Percentiles rank a stretch among this genome's conserved stretches.
These are phyloP conservation scores for Ancistrus triradiatus DNA, from an alignment of 2,113 vertebrate genomes.

Conservation along the genomic window DNA sequence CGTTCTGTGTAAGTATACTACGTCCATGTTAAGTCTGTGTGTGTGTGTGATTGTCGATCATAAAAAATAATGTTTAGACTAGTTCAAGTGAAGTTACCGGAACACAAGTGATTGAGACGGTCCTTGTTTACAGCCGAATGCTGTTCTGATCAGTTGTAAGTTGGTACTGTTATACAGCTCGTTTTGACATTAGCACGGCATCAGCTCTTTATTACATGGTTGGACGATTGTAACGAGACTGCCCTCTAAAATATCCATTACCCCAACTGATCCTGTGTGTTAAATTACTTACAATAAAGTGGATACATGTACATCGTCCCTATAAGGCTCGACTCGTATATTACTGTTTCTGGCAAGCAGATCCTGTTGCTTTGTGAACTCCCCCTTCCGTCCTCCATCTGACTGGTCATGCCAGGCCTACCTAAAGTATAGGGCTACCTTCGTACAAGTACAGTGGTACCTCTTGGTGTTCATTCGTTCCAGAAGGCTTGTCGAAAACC, in stretches of 20 bases:
- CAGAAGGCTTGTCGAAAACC: too few species aligned
- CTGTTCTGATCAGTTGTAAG: background rate
- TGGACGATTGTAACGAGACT: background rate
- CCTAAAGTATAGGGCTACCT: too few species aligned
- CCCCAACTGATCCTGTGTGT: background rate
- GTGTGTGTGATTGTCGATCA: background rate
- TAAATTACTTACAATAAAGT: conserved; percentile 34
- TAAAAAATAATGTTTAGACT: conserved; percentile 3
- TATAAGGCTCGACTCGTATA: too few species aligned
- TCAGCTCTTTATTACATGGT: too few species aligned
- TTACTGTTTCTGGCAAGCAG: too few species aligned
- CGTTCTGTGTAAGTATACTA: background rate
- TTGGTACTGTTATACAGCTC: too few species aligned
- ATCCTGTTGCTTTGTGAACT: too few species aligned
- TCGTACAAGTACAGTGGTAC: too few species aligned
- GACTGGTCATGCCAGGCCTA: too few species aligned
- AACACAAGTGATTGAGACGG: background rate
- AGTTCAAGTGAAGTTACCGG: background rate
- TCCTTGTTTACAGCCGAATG: background rate
- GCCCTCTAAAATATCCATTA: background rate
- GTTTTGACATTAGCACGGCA: too few species aligned
- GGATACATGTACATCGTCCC: conserved; percentile 2
- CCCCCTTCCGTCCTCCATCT: too few species aligned
- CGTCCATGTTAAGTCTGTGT: background rate
- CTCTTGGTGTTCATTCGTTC: too few species aligned